Evolutionary conservation across 1,140 invertebrate genomes (phyloP), one percentile per base, ranked within the genome.

Genomic region (Trypoxylus dichotomus): DNA sequence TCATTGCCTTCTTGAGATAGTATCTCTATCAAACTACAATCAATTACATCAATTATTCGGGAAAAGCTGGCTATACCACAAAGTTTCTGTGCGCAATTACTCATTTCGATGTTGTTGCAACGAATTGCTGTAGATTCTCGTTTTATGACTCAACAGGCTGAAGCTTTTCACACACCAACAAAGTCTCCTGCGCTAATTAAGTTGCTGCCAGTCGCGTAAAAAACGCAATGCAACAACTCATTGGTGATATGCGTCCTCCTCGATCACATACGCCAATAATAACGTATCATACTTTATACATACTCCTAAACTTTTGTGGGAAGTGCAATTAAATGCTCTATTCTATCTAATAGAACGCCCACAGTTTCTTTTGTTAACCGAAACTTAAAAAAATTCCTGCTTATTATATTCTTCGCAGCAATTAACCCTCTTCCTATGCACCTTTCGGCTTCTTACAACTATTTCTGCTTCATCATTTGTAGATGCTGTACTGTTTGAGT

Each of bases 121-220:
- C 3, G 3, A 21, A 76, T 58, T 58, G 47, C 75, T 29, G 10
- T 60, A 10, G 75, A 47, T 3, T 21, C 43, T 76, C 27, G 6
- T 37, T 58, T 63, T 29, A 58, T 24, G 3, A 58, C 25, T 32
- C 42, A 25, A 76, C 75, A 76, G 11, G 75, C 75, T 32, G 76
- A 73, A 19, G 76, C 41, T n/a, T 77, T 77, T 11, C n/a, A 42
- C 13, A 77, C 29, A 71, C 76, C 76, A 24, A 71, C 24, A 47
- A 77, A 77, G 41, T 77, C 76, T 43, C 29, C 60, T 77, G 42
- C 27, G 6, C 32, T 3, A n/a, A 73, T 43, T n/a, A 68, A 43
- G 21, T 43, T 42, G 71, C 25, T 29, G 2, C 60, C 76, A 19
- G 24, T 73, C 8, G 60, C 76, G 19, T 60, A 72, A 19, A 72